Conservation (phyloP, 1,140 invertebrate species). For the Trichonephila inaurata region DNA sequence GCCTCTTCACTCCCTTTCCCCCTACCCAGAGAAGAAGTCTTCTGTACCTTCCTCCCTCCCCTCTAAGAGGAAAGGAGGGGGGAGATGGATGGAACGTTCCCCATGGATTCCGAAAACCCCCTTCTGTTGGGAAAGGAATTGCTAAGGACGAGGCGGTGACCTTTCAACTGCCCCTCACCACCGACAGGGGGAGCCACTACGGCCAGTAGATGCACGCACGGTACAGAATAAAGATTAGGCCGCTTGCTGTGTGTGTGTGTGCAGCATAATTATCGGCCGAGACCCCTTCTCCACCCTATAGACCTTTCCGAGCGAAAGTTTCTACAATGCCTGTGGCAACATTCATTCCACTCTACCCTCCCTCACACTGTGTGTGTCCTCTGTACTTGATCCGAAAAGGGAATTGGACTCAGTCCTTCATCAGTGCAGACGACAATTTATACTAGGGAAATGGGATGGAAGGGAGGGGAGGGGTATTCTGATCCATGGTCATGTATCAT, state of each 20-base stretch:
- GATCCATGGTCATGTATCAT: background rate
- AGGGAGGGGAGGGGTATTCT: background rate
- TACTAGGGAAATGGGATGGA: background rate
- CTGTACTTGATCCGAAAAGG: slow-evolving; percentile 22
- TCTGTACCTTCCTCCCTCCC: background rate
- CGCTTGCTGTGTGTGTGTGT: slow-evolving; percentile 25
- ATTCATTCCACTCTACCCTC: background rate
- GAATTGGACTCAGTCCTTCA: slow-evolving; percentile 28
- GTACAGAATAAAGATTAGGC: slow-evolving; percentile 48
- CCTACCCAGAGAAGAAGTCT: slow-evolving; percentile 18
- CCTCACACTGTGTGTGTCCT: background rate
- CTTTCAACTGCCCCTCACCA: slow-evolving; percentile 44
- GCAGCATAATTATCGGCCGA: slow-evolving; percentile 36
- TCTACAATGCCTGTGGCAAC: slow-evolving; percentile 19
- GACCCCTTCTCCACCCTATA: background rate
- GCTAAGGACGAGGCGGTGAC: slow-evolving; percentile 56
- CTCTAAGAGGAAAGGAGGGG: background rate
- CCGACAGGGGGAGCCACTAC: slow-evolving; percentile 69
- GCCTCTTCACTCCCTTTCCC: background rate
- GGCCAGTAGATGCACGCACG: slow-evolving; percentile 10
- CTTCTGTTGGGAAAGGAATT: slow-evolving; percentile 25
- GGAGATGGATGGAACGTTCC: background rate
- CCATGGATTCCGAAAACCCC: slow-evolving; percentile 52
- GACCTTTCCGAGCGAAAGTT: slow-evolving; percentile 17
- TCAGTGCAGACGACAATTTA: slow-evolving; percentile 20